phyloP scores from a whole-genome alignment of 2,888 invertebrate genomes.

The Dorcus parallelipipedus region DNA sequence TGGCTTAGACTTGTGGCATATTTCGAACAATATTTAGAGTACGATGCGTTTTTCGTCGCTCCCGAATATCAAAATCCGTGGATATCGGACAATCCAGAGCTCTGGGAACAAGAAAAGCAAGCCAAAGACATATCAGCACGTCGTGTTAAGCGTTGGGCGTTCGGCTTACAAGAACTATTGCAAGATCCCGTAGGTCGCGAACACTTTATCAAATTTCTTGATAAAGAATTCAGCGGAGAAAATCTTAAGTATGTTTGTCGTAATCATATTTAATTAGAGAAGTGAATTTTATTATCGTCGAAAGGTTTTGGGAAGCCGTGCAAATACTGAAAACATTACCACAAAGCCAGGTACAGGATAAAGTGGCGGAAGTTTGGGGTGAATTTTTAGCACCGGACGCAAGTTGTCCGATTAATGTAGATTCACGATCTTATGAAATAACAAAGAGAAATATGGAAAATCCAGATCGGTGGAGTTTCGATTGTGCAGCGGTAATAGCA shows the following conservation, averaged over 20 bases:
- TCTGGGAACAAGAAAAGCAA: slow-evolving; percentile 96
- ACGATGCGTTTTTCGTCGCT: slow-evolving; percentile 90
- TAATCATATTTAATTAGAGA: neutral
- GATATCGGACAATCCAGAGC: slow-evolving; percentile 91
- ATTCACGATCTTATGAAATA: slow-evolving; percentile 84
- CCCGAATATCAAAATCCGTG: slow-evolving; percentile 97
- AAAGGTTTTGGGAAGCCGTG: slow-evolving; percentile 92
- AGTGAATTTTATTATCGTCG: slow-evolving; percentile 1
- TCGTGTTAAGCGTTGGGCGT: slow-evolving; percentile 95
- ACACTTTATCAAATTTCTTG: slow-evolving; percentile 92
- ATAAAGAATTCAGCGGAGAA: slow-evolving; percentile 98
- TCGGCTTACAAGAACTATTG: slow-evolving; percentile 90
- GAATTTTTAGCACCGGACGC: slow-evolving; percentile 94
- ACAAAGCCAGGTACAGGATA: slow-evolving; percentile 75
- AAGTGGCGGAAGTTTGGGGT: slow-evolving; percentile 85
- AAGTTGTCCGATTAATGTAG: slow-evolving; percentile 95
- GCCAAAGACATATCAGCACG: slow-evolving; percentile 90
- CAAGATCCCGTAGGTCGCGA: slow-evolving; percentile 94
- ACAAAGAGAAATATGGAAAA: slow-evolving; percentile 77
- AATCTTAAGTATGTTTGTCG: slow-evolving; percentile 81
- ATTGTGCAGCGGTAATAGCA: slow-evolving; percentile 82
- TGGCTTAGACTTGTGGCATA: slow-evolving; percentile 74
- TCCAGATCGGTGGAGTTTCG: slow-evolving; percentile 92
- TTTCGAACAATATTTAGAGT: slow-evolving; percentile 94
- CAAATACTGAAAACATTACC: slow-evolving; percentile 89